Percentiles rank a stretch among this genome's conserved stretches.
Evolutionary conservation across 2,888 invertebrate genomes (phyloP).

Genomic region (Ferrisia virgata): DNA sequence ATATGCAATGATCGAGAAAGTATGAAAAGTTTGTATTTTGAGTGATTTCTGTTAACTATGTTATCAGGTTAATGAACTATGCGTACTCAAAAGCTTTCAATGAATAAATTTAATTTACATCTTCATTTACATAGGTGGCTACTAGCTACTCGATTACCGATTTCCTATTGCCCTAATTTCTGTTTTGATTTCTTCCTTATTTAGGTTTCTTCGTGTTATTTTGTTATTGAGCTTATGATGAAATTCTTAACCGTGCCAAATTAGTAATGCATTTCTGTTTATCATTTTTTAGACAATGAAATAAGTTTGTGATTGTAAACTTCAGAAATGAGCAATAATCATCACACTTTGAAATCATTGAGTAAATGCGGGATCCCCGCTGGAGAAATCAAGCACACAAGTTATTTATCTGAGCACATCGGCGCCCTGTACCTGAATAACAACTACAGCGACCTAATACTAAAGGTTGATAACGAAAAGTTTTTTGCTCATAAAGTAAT

Average conservation of each 20-base stretch:
- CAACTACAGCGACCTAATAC: constrained; percentile 86
- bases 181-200: neutral
- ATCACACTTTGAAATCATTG: neutral
- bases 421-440: constrained; percentile 79
- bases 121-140: neutral
- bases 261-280: neutral
- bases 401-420: constrained; percentile 79
- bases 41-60: neutral
- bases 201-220: neutral
- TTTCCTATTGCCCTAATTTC: constrained; percentile 37
- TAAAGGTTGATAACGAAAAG: constrained; percentile 74
- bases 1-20: neutral
- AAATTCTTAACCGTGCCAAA: neutral
- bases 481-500: constrained; percentile 77
- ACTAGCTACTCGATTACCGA: neutral
- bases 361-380: neutral
- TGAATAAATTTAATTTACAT: constrained; percentile 13
- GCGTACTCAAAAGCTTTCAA: neutral
- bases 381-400: constrained; percentile 62
- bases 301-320: neutral
- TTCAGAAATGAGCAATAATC: constrained; percentile 23
- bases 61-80: neutral
- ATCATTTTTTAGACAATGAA: neutral
- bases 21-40: neutral
- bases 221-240: constrained; percentile 8